These are phyloP conservation scores for Pectinophora gossypiella DNA, from an alignment of 1,140 invertebrate genomes.

Conservation along the genomic window DNA sequence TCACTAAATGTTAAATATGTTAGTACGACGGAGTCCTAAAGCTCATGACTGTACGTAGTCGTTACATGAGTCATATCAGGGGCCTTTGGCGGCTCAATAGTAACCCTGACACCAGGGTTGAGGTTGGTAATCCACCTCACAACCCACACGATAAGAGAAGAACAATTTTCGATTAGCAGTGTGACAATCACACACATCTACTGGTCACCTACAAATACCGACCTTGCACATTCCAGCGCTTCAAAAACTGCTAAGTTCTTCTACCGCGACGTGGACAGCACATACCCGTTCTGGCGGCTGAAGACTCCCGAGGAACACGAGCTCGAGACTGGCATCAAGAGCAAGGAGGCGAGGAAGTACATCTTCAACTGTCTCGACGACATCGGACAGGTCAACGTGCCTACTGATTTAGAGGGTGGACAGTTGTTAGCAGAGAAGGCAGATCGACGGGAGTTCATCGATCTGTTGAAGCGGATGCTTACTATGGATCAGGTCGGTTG, in stretches of 20 bases:
- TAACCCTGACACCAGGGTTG: too few relatives aligned
- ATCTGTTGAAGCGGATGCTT: slow-evolving; percentile 97
- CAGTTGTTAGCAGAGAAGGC: slow-evolving; percentile 97
- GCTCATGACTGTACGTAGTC: too few relatives aligned
- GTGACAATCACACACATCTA: too few relatives aligned
- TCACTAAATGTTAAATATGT: too few relatives aligned
- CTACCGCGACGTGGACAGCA: slow-evolving; percentile 96
- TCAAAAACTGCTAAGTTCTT: slow-evolving; percentile 99
- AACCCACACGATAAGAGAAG: too few relatives aligned
- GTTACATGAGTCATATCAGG: too few relatives aligned
- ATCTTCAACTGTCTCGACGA: slow-evolving; percentile 99
- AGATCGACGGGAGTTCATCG: slow-evolving; percentile 97
- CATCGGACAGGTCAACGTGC: slow-evolving; percentile 98
- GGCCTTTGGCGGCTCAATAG: too few relatives aligned
- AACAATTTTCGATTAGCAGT: too few relatives aligned
- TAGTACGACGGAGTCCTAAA: too few relatives aligned
- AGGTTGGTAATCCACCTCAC: too few relatives aligned
- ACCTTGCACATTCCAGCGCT: slow-evolving; percentile 77
- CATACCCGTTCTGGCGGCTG: slow-evolving; percentile 97
- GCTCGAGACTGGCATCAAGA: slow-evolving; percentile 97
- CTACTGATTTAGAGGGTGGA: slow-evolving; percentile 96
- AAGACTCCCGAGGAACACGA: slow-evolving; percentile 99
- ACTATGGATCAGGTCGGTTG: slow-evolving; percentile 93
- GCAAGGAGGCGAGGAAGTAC: slow-evolving; percentile 99
- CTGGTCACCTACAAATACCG: too few relatives aligned